phyloP scores from a whole-genome alignment of 2,797 vertebrate genomes.

The Lates japonicus region DNA sequence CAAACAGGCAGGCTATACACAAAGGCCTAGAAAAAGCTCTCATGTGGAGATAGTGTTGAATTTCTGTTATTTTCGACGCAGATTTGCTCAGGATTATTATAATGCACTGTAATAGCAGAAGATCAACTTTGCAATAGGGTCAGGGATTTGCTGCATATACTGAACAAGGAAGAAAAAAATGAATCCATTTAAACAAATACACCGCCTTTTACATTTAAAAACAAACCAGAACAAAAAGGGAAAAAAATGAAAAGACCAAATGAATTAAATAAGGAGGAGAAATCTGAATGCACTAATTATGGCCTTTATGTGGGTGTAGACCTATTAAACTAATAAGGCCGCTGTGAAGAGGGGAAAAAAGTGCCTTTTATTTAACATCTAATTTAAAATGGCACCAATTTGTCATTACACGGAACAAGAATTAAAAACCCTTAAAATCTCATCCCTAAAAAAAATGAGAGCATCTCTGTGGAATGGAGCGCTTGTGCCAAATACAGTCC shows the following conservation, averaged over 20 bases:
- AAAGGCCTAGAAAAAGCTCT: slow-evolving; percentile 65
- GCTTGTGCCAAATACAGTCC: slow-evolving; percentile 54
- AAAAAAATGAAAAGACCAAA: slow-evolving; percentile 6
- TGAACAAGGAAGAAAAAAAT: slow-evolving; percentile 42
- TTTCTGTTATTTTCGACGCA: slow-evolving; percentile 79
- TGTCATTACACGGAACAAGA: slow-evolving; percentile 29
- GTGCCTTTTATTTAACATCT: slow-evolving; percentile 61
- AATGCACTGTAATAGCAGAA: slow-evolving; percentile 75
- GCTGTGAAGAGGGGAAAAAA: slow-evolving; percentile 8
- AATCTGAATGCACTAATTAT: slow-evolving; percentile 72
- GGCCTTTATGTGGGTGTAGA: slow-evolving; percentile 73
- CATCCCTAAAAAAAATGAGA: slow-evolving; percentile 35
- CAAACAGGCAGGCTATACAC: slow-evolving; percentile 49
- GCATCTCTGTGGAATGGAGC: slow-evolving; percentile 42
- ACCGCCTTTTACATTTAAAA: slow-evolving; percentile 34
- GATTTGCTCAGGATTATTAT: slow-evolving; percentile 81
- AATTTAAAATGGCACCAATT: slow-evolving; percentile 62
- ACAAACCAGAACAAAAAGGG: neutral
- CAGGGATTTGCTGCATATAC: slow-evolving; percentile 73
- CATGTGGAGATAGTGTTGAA: slow-evolving; percentile 54
- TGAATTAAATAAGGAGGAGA: slow-evolving; percentile 64
- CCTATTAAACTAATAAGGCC: slow-evolving; percentile 78
- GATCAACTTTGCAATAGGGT: slow-evolving; percentile 78
- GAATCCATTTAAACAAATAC: slow-evolving; percentile 54
- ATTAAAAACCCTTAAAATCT: slow-evolving; percentile 37